Base-by-base conservation (phyloP, 2,113 vertebrate species). In the Thunnus maccoyii region DNA sequence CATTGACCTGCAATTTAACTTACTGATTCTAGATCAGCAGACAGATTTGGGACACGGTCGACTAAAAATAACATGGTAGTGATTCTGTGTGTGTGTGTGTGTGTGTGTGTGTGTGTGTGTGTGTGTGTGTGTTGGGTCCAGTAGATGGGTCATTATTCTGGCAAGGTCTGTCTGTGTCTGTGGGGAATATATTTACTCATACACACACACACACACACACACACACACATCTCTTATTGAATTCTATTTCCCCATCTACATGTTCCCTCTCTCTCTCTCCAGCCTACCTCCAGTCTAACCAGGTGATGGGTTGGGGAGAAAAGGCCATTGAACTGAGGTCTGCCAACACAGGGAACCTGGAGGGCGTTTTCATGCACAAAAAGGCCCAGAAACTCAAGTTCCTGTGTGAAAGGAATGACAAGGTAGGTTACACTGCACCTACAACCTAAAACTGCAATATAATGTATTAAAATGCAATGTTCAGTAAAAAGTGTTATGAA, bases 381-480 rank as follows among this genome's bases (percentile, higher is more conserved):
- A 97, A 97, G 87, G 97, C 97, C 56, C 98, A 99, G 93, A 98
- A 97, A 70, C 95, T 99, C 79, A 99, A 99, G 94, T 99, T 99
- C 86, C 93, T 99, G 0, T 99, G 98, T 90, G 96, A 98, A 90
- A 95, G 97, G 90, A 99, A 99, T 17, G 98, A 99, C 94, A 99
- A 99, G 97, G 98, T 99, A 60, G 0, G 4, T 17, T n/a, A 32
- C 18, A 22, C 14, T 25, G 18, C 22, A 51, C 5, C 9, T 27
- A 41, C 14, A 2, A 54, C 20, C 36, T 74, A 12, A 51, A 70
- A 20, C 22, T 12, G 3, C 18, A 56, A 8, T 41, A 0, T 41
- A 41, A 41, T 41, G 8, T 41, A 41, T 41, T 41, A 7, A 9
- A 41, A 8, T 8, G 36, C 36, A 10, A 41, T 8, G 36, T 41